Evolutionary conservation across 2,113 vertebrate genomes (phyloP).

Genomic region (Tupaia chinensis): DNA sequence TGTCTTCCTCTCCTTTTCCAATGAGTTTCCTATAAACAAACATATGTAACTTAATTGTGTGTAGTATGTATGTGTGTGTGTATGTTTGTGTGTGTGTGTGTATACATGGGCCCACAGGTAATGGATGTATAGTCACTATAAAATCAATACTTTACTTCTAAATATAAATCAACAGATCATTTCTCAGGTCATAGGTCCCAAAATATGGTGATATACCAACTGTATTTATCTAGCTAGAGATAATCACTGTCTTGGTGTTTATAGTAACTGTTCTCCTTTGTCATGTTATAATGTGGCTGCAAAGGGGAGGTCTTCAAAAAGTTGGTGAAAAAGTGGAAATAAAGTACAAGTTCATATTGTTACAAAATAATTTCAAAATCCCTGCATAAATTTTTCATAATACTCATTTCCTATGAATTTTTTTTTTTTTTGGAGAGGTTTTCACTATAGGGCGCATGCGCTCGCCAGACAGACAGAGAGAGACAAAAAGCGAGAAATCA

Average conservation of each 20-base stretch:
- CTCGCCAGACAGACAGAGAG: too few relatives aligned
- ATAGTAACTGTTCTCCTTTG: not conserved
- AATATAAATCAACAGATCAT: not conserved
- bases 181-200: not conserved
- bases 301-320: too few relatives aligned
- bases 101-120: accelerated
- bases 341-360: too few relatives aligned
- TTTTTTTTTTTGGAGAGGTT: too few relatives aligned
- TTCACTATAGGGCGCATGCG: too few relatives aligned
- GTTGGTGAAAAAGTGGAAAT: too few relatives aligned
- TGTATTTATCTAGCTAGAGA: too few relatives aligned
- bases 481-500: too few relatives aligned
- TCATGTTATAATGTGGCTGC: too few relatives aligned
- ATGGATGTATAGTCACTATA: not conserved
- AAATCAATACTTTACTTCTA: not conserved
- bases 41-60: not conserved
- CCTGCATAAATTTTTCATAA: too few relatives aligned
- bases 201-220: not conserved
- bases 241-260: not conserved
- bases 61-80: not conserved
- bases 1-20: not conserved
- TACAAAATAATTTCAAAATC: too few relatives aligned
- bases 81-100: accelerated
- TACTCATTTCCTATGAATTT: too few relatives aligned
- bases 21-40: not conserved